Base-by-base conservation (phyloP, 2,113 vertebrate species). In the Mesoclemmys tuberculata region DNA sequence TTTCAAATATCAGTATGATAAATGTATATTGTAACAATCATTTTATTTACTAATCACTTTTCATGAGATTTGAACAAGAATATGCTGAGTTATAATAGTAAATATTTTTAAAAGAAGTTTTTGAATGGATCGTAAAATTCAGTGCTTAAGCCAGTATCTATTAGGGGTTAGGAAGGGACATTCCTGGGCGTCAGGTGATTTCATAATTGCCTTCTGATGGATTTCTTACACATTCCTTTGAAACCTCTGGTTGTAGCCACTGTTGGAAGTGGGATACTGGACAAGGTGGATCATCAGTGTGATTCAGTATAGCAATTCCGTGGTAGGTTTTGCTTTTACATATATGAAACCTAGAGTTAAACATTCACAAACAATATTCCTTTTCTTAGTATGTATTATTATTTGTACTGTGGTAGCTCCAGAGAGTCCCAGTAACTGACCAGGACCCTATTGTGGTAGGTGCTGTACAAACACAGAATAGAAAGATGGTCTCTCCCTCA, bases 31-130 rank as follows among this genome's bases (percentile, higher is more conserved):
- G 78, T 68, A 81, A 81, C 11, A 80, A 5, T 13, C n/a, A n/a
- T 0, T 11, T 82, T n/a, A 2, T 4, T 2, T 80, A 56, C 74
- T 19, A 35, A 1, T 41, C 52, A 3, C 4, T 82, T 38, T 0
- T 54, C 71, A 49, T 71, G 22, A 11, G 21, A 77, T 55, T 58
- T 58, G 11, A 58, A 58, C 27, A 14, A 29, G 3, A 82, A 92
- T 80, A 46, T 80, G 22, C 29, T 56, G n/a, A 56, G 74, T 75
- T 83, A 18, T n/a, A 5, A 24, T 82, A 24, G 5, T 3, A 55
- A 83, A 82, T n/a, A 8, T n/a, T 79, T 89, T 64, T 3, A 31
- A 48, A 88, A 91, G 8, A 7, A 49, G 41, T 80, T 77, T 2
- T 29, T 26, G 56, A 77, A 56, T 13, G 2, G 58, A 22, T 84